These are phyloP conservation scores for Exephanes ischioxanthus DNA, from an alignment of 2,888 invertebrate species.

Conservation along the genomic window DNA sequence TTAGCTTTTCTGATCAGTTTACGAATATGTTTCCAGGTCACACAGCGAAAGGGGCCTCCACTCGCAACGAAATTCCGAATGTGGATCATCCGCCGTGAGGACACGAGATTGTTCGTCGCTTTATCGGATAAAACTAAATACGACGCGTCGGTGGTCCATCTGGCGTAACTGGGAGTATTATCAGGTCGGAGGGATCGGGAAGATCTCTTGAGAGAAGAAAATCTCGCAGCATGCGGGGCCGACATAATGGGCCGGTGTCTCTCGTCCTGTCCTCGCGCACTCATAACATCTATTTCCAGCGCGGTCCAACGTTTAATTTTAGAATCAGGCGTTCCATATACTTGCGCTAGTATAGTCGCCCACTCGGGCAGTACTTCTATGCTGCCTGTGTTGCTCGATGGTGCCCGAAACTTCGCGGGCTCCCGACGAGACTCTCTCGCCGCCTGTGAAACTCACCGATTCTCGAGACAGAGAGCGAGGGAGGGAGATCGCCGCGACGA, in stretches of 20 bases:
- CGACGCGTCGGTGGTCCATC: neutral
- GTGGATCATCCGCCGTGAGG: neutral
- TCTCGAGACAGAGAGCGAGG: constrained; percentile 14
- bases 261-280: constrained; percentile 85
- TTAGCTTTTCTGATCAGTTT: neutral
- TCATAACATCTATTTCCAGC: constrained; percentile 85
- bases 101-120: neutral
- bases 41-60: neutral
- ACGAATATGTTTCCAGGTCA: constrained; percentile 17
- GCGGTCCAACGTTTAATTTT: constrained; percentile 83
- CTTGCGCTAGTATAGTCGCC: constrained; percentile 78
- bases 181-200: constrained; percentile 25
- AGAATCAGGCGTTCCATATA: constrained; percentile 84
- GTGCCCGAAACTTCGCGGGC: constrained; percentile 28
- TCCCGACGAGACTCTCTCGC: constrained; percentile 7
- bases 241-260: constrained; percentile 81
- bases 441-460: constrained; percentile 14
- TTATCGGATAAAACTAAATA: neutral
- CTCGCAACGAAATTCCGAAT: neutral
- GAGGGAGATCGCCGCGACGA: neutral
- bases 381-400: constrained; percentile 22
- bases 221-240: constrained; percentile 62
- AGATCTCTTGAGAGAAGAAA: constrained; percentile 24
- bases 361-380: constrained; percentile 71
- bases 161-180: constrained; percentile 1